Conservation (phyloP, 2,888 invertebrate genomes). For the Dolichomitus sp. region DNA sequence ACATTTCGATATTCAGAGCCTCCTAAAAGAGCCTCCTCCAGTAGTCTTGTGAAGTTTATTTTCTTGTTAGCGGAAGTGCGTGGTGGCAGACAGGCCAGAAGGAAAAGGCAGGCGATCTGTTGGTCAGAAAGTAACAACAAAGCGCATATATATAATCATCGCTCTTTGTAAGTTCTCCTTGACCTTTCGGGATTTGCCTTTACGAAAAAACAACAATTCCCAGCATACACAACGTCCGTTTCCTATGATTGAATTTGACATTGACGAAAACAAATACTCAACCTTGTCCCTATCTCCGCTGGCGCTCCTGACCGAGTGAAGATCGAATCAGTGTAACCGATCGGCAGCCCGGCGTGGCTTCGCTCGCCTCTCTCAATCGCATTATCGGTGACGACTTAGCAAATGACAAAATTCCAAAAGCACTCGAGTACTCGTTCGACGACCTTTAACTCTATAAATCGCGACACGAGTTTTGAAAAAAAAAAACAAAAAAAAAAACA, state of each 20-base stretch:
- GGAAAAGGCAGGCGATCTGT: constrained; percentile 67
- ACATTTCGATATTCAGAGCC: constrained; percentile 22
- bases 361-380: not conserved
- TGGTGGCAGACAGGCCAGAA: constrained; percentile 57
- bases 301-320: constrained; percentile 6
- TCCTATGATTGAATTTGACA: constrained; percentile 5
- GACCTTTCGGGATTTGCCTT: not conserved
- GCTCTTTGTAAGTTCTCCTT: constrained; percentile 4
- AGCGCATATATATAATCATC: constrained; percentile 8
- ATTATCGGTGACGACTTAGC: constrained; percentile 14
- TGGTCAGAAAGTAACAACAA: not conserved
- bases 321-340: constrained; percentile 28
- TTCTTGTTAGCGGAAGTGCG: constrained; percentile 59
- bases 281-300: constrained; percentile 14
- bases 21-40: constrained; percentile 53
- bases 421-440: not conserved
- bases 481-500: not conserved
- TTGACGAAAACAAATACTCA: not conserved
- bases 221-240: not conserved
- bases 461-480: not conserved
- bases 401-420: constrained; percentile 2
- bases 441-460: not conserved
- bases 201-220: not conserved
- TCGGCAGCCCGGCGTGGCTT: not conserved
- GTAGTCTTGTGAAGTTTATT: constrained; percentile 70